A percentile compares a stretch with the other conserved stretches of the same genome.
Evolutionary conservation across 1,140 invertebrate genomes (phyloP).

Genomic region (Brachionus paranguensis): DNA sequence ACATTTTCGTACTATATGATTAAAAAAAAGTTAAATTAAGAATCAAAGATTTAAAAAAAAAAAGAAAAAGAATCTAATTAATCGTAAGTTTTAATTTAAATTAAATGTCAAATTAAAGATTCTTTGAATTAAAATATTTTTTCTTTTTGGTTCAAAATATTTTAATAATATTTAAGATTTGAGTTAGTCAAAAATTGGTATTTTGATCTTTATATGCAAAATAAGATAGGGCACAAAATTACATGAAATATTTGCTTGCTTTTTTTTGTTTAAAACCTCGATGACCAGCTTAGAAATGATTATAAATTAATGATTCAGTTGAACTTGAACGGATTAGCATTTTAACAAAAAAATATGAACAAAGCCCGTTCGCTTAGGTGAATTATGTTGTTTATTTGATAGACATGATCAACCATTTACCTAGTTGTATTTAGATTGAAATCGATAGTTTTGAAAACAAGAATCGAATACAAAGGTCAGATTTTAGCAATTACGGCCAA

Average conservation of each 20-base stretch:
- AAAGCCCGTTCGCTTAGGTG: not conserved
- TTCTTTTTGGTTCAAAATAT: not conserved
- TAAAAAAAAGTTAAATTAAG: no score
- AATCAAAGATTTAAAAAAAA: no score
- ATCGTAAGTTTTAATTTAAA: no score
- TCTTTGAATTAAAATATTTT: not conserved
- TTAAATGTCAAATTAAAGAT: no score
- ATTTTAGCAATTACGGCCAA: conserved; percentile 14
- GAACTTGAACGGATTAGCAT: conserved; percentile 27
- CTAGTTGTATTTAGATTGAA: conserved; percentile 28
- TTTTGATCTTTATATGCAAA: not conserved
- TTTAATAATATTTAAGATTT: not conserved
- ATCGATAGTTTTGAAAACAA: conserved; percentile 1
- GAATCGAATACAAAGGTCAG: conserved; percentile 20
- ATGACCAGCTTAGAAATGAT: not conserved
- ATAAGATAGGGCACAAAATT: not conserved
- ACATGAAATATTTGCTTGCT: not conserved
- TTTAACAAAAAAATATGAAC: not conserved
- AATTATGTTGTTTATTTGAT: conserved; percentile 33
- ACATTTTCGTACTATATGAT: no score
- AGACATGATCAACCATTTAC: conserved; percentile 24
- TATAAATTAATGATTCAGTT: conserved; percentile 23
- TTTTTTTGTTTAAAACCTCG: not conserved
- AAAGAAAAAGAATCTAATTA: no score
- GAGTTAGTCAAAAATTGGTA: not conserved